Conservation (phyloP, 2,113 vertebrate species). For the Pleuronectes platessa region DNA sequence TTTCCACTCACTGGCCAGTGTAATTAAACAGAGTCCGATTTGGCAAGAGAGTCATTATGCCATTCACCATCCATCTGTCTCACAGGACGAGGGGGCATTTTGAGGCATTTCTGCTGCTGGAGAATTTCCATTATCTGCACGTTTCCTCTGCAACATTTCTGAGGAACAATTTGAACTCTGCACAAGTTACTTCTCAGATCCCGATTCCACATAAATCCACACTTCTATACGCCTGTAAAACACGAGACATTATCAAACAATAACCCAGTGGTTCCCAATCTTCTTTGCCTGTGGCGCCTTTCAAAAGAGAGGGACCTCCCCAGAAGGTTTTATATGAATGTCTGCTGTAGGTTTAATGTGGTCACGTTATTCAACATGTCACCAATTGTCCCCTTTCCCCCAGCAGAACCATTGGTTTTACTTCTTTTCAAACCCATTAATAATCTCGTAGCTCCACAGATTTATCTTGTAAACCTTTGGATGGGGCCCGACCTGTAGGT, state of each 20-base stretch:
- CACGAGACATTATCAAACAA: too few species aligned
- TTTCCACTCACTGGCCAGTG: slow-evolving; percentile 52
- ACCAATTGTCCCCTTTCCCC: neutral
- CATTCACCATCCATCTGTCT: slow-evolving; percentile 37
- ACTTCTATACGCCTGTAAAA: too few species aligned
- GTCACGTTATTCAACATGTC: slow-evolving; percentile 8
- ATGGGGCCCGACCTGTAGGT: neutral
- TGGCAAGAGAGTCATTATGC: slow-evolving; percentile 30
- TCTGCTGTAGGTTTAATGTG: too few species aligned
- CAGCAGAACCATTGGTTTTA: neutral
- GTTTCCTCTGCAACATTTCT: neutral
- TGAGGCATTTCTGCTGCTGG: neutral
- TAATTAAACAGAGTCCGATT: slow-evolving; percentile 61
- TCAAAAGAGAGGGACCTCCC: too few species aligned
- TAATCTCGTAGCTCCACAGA: neutral
- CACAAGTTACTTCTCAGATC: neutral
- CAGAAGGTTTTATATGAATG: too few species aligned
- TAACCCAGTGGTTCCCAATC: too few species aligned
- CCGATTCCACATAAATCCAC: neutral
- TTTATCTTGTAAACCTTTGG: slow-evolving; percentile 15
- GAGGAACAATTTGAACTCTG: neutral
- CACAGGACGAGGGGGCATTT: neutral
- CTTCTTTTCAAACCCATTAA: neutral
- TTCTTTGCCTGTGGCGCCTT: too few species aligned
- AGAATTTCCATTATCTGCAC: neutral